Evolutionary conservation across 1,140 invertebrate genomes (phyloP), one percentile per base, ranked within the genome.

Genomic region (Drosophila suzukii): DNA sequence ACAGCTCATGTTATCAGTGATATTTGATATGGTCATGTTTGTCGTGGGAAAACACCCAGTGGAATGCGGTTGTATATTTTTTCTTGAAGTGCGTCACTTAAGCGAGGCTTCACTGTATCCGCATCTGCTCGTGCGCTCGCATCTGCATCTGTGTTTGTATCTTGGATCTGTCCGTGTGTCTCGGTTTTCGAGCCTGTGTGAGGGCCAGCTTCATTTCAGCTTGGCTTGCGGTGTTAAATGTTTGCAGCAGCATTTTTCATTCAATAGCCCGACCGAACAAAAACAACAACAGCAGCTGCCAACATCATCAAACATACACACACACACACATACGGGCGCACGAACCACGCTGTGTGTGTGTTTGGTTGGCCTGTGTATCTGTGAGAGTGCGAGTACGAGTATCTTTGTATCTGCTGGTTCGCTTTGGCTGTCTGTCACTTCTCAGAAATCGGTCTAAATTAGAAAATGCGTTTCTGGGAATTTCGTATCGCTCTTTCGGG

Each of bases 391-490:
- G 43, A 20, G 59, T 30, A 43, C 60, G 39, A 51, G 60, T 71
- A 56, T 71, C 44, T 68, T 30, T 62, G 65, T 81, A 63, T 59
- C 66, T 61, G 81, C 67, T 84, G 63, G 67, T 43, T 55, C 54
- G 72, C 74, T 68, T 74, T 60, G 63, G 57, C 61, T 75, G 82
- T 86, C 79, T 89, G 88, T 83, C 90, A 90, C 90, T 91, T 91
- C 90, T 91, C 85, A 84, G 90, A 88, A 91, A 91, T 91, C 80
- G 82, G 90, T 90, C 90, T 91, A 91, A 91, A 91, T 91, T 91
- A 91, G 90, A 91, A 89, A 91, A 91, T 91, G 85, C 84, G 90
- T 91, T 91, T 91, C 90, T 91, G 85, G 90, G 90, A 91, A 91
- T 86, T 91, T 88, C 75, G 61, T 71, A 81, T 90, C 84, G 85